Evolutionary conservation across 2,888 invertebrate species (phyloP), one percentile per base, ranked within the genome.

Genomic region (Marronus borbonicus): DNA sequence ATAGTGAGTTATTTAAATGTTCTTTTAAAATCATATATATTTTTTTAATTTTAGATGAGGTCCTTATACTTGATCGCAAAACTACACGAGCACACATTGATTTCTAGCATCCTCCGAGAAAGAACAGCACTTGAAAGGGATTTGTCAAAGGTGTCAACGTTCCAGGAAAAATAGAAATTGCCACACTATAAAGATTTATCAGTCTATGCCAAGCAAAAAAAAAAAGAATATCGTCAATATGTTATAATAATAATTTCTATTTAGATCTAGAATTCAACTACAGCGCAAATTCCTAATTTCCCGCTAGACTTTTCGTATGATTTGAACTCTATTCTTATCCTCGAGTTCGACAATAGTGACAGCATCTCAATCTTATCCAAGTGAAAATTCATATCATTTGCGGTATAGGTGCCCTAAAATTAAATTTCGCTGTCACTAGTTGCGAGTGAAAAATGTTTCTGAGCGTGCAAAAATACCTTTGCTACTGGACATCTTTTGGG

Each of bases 401-500:
- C n/a, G 5, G 1, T 12, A 7, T 36, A 17, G 66, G 17, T 39
- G 10, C 66, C 66, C 66, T 66, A 24, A 44, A 17, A 24, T 39
- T 66, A 55, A 17, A 17, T 55, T 36, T 36, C 31, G 4, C n/a
- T 12, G 7, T 55, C n/a, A 4, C 14, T n/a, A 17, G 17, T 20
- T n/a, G 2, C 17, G n/a, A 44, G 12, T 65, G 5, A 12, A 65
- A 68, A 3, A 49, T 5, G 2, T 7, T 55, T 14, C n/a, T 3
- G 28, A 10, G 12, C 8, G 31, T 55, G 55, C 12, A 1, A 31
- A 55, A 24, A n/a, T 72, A 72, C 72, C 39, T 72, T 72, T 39
- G 17, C n/a, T 7, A 72, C 3, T 3, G 72, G 72, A 58, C 72
- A 72, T 10, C 58, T 20, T 39, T 58, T 58, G 3, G 72, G 58